Percentiles rank a stretch among this genome's conserved stretches.
Conservation (phyloP, 2,888 invertebrate species). For the Pterostichus madidus region DNA sequence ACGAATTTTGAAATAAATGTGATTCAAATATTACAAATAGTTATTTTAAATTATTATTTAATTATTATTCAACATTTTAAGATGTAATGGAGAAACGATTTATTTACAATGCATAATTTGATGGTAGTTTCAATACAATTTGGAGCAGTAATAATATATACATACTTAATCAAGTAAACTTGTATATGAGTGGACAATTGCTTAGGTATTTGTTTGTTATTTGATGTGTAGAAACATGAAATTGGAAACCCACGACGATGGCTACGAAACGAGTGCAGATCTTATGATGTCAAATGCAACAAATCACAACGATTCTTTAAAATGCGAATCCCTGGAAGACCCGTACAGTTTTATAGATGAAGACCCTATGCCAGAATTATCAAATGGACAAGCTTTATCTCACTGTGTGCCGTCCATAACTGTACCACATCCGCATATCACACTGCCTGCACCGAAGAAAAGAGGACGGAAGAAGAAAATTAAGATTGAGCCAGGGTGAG, state of each 20-base stretch:
- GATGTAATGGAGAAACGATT: too few species aligned
- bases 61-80: too few species aligned
- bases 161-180: too few species aligned
- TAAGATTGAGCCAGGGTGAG: conserved; percentile 82
- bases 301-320: conserved; percentile 75
- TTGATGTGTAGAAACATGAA: conserved; percentile 75
- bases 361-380: conserved; percentile 80
- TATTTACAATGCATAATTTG: too few species aligned
- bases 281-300: conserved; percentile 77
- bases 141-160: too few species aligned
- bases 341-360: conserved; percentile 93
- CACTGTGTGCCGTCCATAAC: conserved; percentile 69
- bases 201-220: background rate
- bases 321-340: conserved; percentile 81
- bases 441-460: conserved; percentile 86
- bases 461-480: conserved; percentile 93
- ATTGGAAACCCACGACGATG: conserved; percentile 90
- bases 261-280: conserved; percentile 91
- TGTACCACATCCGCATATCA: conserved; percentile 72
- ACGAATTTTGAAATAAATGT: too few species aligned
- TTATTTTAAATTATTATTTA: too few species aligned
- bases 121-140: too few species aligned
- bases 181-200: too few species aligned
- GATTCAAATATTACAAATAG: too few species aligned
- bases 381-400: conserved; percentile 70